A percentile compares a stretch with the other conserved stretches of the same genome.
Evolutionary conservation across 37 sponge, comb jelly and placozoan genomes (phyloP).

Genomic region (Axinella damicornis): DNA sequence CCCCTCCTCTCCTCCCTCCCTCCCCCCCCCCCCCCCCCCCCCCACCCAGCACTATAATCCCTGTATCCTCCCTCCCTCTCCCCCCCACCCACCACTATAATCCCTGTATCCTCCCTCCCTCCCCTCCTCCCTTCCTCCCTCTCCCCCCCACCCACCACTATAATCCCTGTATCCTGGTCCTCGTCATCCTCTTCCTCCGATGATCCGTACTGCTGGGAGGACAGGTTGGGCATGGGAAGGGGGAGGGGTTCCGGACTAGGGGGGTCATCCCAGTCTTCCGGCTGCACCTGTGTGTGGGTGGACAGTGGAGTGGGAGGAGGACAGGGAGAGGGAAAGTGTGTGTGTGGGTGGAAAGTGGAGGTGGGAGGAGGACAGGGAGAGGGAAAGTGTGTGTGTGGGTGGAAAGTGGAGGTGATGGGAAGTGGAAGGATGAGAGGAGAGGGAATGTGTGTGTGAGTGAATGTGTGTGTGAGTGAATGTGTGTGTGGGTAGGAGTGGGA

Average conservation of each 20-base stretch:
- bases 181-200: slow-evolving; percentile 71
- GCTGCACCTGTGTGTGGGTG: too few species aligned
- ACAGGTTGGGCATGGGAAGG: too few species aligned
- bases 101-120: slow-evolving; percentile 34
- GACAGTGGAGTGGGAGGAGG: background rate
- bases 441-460: too few species aligned
- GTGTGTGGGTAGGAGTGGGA: too few species aligned
- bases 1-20: slow-evolving; percentile 54
- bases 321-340: background rate
- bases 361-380: background rate
- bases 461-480: too few species aligned
- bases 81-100: slow-evolving; percentile 1
- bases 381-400: too few species aligned
- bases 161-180: slow-evolving; percentile 18
- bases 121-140: slow-evolving; percentile 62
- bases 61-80: slow-evolving; percentile 41
- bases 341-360: too few species aligned
- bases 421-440: too few species aligned
- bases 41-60: background rate
- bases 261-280: too few species aligned
- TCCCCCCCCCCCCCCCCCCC: slow-evolving; percentile 55
- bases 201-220: slow-evolving; percentile 39
- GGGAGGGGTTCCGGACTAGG: too few species aligned
- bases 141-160: slow-evolving; percentile 33
- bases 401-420: too few species aligned